Base-by-base conservation (phyloP, 2,888 invertebrate species). In the Hyles lineata region DNA sequence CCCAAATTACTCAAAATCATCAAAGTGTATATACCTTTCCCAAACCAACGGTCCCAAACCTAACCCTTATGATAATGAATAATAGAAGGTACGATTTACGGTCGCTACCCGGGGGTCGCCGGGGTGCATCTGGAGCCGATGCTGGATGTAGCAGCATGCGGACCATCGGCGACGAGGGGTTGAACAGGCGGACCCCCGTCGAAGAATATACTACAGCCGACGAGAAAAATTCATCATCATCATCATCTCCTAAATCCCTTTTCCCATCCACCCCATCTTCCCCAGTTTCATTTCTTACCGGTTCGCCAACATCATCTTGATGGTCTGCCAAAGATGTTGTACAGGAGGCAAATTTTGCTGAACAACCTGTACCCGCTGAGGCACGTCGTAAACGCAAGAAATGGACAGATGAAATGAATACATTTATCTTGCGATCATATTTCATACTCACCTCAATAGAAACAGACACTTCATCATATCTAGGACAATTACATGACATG, bases 341-440 rank as follows among this genome's bases (percentile, higher is more conserved):
- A 55, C 58, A 55, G 58, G 58, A 55, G 58, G 62, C 25, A 32
- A 62, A 23, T 62, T 17, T 11, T 3, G 62, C 62, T 23, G 32
- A 62, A 32, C 19, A 32, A 4, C 21, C 62, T 62, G 62, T 62
- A 35, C 62, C 62, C 62, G 35, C 29, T 62, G 35, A 62, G 32
- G 62, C 17, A 23, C 15, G n/a, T 62, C 32, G 17, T 62, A 29
- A 29, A 29, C 29, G 29, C 29, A 29, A 29, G 29, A 29, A 29
- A 29, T 29, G 29, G 29, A 29, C 3, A 29, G 35, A 62, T 32
- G 75, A 76, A 35, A 73, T 76, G 73, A 76, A 76, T 63, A 67
- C 23, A 1, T 75, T 75, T 19, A 74, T 75, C 72, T 52, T 74
- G 71, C 75, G 75, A 25, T 70, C 75, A 32, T 73, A 74, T 23